These are phyloP conservation scores for Drosophila sp. DNA, from an alignment of 1,140 invertebrate species.

Conservation along the genomic window DNA sequence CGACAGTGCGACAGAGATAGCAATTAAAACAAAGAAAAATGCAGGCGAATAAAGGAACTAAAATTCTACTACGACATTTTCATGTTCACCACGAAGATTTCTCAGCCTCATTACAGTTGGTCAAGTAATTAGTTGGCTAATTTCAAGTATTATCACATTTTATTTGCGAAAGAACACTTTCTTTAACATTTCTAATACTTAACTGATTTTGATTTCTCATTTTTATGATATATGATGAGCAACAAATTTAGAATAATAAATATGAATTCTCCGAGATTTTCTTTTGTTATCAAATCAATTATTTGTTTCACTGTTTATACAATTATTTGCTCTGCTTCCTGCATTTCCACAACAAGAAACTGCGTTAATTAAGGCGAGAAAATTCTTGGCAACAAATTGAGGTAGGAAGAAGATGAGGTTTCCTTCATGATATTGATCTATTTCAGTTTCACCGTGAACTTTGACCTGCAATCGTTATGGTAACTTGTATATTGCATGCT, in stretches of 20 bases:
- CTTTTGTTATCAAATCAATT: too few relatives aligned
- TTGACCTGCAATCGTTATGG: background rate
- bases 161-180: too few relatives aligned
- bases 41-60: conserved; percentile 2
- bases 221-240: too few relatives aligned
- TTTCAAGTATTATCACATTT: too few relatives aligned
- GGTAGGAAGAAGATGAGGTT: background rate
- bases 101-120: conserved; percentile 3
- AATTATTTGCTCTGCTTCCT: background rate
- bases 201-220: too few relatives aligned
- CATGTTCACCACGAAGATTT: background rate
- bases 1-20: background rate
- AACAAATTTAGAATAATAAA: too few relatives aligned
- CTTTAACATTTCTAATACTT: too few relatives aligned
- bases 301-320: too few relatives aligned
- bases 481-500: background rate
- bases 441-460: background rate
- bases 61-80: conserved; percentile 18
- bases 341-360: background rate
- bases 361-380: background rate
- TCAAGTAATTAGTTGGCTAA: background rate
- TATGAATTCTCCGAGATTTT: too few relatives aligned
- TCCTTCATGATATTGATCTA: background rate
- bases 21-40: conserved; percentile 19
- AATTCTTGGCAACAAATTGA: background rate